A percentile compares a stretch with the other conserved stretches of the same genome.
These are phyloP conservation scores for Alauda arvensis DNA, from an alignment of 2,797 vertebrate genomes.

Conservation along the genomic window DNA sequence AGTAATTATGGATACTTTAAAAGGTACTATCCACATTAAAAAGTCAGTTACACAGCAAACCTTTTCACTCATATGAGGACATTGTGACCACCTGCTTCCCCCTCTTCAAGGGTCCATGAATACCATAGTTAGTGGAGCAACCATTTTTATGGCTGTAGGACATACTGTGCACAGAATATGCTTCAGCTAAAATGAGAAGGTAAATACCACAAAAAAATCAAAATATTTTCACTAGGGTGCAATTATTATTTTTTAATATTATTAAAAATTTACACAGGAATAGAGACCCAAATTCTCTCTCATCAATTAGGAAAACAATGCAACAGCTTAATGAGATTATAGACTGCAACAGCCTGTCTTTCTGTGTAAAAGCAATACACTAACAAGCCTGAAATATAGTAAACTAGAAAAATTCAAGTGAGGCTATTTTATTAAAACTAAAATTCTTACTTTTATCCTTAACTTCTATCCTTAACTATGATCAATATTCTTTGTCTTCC, in stretches of 20 bases:
- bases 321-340: conserved; percentile 40
- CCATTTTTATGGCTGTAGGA: conserved; percentile 70
- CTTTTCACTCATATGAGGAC: conserved; percentile 71
- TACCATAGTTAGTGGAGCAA: conserved; percentile 72
- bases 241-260: conserved; percentile 56
- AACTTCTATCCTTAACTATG: not conserved
- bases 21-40: conserved; percentile 71
- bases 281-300: conserved; percentile 62
- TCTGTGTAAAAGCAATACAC: conserved; percentile 8
- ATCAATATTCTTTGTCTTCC: conserved; percentile 3
- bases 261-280: conserved; percentile 62
- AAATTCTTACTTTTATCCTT: conserved; percentile 3
- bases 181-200: conserved; percentile 71
- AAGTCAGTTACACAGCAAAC: conserved; percentile 70
- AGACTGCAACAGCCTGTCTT: conserved; percentile 18
- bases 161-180: conserved; percentile 71
- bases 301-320: conserved; percentile 64
- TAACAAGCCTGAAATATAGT: conserved; percentile 12
- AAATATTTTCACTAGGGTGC: conserved; percentile 69
- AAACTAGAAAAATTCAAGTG: not conserved
- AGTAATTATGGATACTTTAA: conserved; percentile 67
- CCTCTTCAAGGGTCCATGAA: conserved; percentile 68
- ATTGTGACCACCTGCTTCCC: conserved; percentile 65
- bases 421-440: not conserved
- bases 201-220: conserved; percentile 71